Evolutionary conservation across 2,888 invertebrate species (phyloP).

Genomic region (Acanthosepion esculentum): DNA sequence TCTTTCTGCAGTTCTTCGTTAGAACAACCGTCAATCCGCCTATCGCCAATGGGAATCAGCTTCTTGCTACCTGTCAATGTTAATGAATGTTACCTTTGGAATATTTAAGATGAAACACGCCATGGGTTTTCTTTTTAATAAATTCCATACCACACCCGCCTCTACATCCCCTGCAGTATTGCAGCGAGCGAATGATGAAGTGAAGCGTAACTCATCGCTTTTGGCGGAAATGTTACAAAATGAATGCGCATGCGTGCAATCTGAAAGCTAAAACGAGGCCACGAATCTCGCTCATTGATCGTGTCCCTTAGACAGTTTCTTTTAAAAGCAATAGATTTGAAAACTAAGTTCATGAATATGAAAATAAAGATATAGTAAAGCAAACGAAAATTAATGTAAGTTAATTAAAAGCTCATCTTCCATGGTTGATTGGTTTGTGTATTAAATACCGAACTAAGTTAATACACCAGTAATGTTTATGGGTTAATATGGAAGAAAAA

Average conservation of each 20-base stretch:
- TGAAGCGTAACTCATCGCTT: slow-evolving; percentile 1
- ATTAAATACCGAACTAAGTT: too few species aligned
- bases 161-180: neutral
- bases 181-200: neutral
- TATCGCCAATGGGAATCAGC: neutral
- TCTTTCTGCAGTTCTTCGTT: neutral
- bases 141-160: neutral
- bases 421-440: neutral
- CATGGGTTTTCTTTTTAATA: neutral
- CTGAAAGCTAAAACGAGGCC: neutral
- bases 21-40: neutral
- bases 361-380: neutral
- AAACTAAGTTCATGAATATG: neutral
- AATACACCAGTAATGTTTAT: too few species aligned
- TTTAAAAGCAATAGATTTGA: too few species aligned
- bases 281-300: neutral
- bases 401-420: neutral
- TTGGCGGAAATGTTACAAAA: neutral
- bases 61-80: neutral
- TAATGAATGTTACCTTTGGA: neutral
- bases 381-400: neutral
- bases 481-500: too few species aligned
- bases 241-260: neutral
- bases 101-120: slow-evolving; percentile 33
- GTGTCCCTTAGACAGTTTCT: neutral